Evolutionary conservation across 2,797 vertebrate species (phyloP).

Genomic region (Gallinago solitaria): DNA sequence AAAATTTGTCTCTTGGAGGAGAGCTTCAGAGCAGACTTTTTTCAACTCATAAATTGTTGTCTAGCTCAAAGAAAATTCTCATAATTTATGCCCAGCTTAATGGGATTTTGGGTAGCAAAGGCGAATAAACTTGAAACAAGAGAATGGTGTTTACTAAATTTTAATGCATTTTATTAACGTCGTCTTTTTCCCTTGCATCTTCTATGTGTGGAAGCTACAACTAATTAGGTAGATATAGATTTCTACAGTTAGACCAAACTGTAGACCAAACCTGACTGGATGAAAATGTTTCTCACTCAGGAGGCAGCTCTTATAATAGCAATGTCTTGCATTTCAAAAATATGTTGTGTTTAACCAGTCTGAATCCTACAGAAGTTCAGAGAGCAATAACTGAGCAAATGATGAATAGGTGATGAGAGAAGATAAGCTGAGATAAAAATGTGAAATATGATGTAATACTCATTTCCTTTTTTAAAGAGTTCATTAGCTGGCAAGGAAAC

Average conservation of each 20-base stretch:
- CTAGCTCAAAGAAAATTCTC: background rate
- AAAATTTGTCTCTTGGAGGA: background rate
- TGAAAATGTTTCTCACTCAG: background rate
- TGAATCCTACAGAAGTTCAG: background rate
- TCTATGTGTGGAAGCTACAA: background rate
- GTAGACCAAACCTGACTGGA: background rate
- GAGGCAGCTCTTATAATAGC: background rate
- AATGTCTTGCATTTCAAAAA: background rate
- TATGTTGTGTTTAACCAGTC: background rate
- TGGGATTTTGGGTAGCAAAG: background rate
- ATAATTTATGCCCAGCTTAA: background rate
- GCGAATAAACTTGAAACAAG: background rate
- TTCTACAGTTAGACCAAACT: background rate
- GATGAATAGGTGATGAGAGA: background rate
- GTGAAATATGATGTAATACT: background rate
- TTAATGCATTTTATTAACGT: background rate
- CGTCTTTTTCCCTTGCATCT: background rate
- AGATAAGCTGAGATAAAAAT: background rate
- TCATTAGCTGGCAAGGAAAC: background rate
- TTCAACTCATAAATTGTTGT: background rate
- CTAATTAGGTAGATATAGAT: background rate
- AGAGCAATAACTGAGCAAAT: background rate
- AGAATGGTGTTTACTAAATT: background rate
- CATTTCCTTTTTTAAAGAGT: background rate
- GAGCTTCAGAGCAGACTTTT: background rate